phyloP scores from a whole-genome alignment of 2,888 invertebrate species.

The Eumerus sabulonum region DNA sequence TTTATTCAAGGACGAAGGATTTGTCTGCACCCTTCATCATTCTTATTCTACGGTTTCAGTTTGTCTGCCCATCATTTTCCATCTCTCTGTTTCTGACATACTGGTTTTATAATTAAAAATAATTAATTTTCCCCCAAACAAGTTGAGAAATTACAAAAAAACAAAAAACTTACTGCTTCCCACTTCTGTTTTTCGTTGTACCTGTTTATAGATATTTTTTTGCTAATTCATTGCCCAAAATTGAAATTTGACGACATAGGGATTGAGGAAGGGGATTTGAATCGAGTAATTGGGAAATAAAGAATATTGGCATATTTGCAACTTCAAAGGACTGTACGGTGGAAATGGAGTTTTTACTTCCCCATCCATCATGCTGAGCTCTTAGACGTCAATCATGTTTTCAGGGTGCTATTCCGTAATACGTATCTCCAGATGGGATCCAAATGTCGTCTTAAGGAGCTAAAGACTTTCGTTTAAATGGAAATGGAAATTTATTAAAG shows the following conservation, averaged over 20 bases:
- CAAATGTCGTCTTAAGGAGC: background rate
- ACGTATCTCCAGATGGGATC: constrained; percentile 8
- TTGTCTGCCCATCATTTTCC: constrained; percentile 1
- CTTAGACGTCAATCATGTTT: constrained; percentile 38
- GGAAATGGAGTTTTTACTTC: background rate
- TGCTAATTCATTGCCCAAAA: constrained; percentile 35
- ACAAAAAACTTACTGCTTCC: too few species aligned
- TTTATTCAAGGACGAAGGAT: constrained; percentile 35
- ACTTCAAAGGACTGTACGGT: constrained; percentile 23
- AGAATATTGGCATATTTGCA: constrained; percentile 30
- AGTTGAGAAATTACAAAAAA: background rate
- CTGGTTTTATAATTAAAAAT: constrained; percentile 27
- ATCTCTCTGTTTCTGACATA: constrained; percentile 25
- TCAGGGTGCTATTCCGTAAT: background rate
- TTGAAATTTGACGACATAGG: background rate
- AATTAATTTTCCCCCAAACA: constrained; percentile 12
- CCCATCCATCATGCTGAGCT: constrained; percentile 30
- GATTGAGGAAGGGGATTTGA: background rate
- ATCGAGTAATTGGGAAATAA: constrained; percentile 16
- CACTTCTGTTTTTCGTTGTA: too few species aligned
- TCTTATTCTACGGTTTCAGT: background rate
- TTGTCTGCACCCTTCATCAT: background rate
- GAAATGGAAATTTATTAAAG: too few species aligned
- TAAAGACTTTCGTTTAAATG: background rate
- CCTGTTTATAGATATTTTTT: background rate